These are phyloP conservation scores for Nycteola revayana DNA, from an alignment of 2,888 invertebrate species.

Conservation along the genomic window DNA sequence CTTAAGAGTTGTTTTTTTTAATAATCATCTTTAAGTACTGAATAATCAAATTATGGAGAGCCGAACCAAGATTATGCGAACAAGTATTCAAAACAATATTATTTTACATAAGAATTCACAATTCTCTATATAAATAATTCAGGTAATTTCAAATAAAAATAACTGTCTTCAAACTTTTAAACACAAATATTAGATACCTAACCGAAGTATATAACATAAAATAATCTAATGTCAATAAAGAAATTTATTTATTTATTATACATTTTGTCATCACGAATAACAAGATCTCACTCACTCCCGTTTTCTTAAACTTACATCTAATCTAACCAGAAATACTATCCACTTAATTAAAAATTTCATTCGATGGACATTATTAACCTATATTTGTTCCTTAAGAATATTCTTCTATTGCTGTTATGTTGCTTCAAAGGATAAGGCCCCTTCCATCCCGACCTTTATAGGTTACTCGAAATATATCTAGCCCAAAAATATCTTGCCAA, in stretches of 20 bases:
- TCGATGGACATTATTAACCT: constrained; percentile 41
- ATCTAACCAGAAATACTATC: constrained; percentile 44
- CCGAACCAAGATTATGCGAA: too few relatives aligned
- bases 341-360: constrained; percentile 34
- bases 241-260: constrained; percentile 63
- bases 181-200: constrained; percentile 38
- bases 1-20: too few relatives aligned
- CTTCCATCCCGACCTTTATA: constrained; percentile 48
- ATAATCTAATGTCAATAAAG: constrained; percentile 49
- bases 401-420: constrained; percentile 40
- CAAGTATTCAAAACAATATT: constrained; percentile 3
- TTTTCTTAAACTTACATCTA: constrained; percentile 41
- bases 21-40: too few relatives aligned
- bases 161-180: constrained; percentile 27
- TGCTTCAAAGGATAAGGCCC: constrained; percentile 65
- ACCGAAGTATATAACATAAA: constrained; percentile 45
- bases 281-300: constrained; percentile 48
- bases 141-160: constrained; percentile 10
- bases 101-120: constrained; percentile 33
- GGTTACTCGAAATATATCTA: constrained; percentile 11
- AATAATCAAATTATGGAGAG: too few relatives aligned
- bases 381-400: constrained; percentile 39
- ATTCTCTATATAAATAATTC: constrained; percentile 18
- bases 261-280: constrained; percentile 48
- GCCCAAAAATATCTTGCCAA: constrained; percentile 2